Evolutionary conservation across 35 echinoderm and acorn worm species (phyloP).

Genomic region (Acanthaster planci): DNA sequence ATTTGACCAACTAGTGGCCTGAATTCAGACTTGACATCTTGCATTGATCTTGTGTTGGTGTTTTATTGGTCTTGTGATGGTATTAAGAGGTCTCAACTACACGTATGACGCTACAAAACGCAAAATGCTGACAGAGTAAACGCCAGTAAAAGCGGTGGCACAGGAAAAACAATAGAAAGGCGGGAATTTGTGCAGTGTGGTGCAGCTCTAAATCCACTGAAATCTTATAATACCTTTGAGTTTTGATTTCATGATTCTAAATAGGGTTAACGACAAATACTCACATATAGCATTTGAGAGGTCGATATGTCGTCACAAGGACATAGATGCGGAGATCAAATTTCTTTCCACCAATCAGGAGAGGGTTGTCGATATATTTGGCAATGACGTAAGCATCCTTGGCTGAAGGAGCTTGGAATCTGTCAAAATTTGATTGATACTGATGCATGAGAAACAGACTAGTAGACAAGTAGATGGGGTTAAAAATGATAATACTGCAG

Average conservation of each 20-base stretch:
- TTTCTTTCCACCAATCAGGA: constrained; percentile 97
- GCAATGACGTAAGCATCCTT: constrained; percentile 91
- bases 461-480: neutral
- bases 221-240: too few relatives aligned
- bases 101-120: too few relatives aligned
- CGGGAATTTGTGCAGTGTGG: neutral
- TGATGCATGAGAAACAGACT: neutral
- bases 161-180: neutral
- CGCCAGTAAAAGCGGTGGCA: too few relatives aligned
- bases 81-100: too few relatives aligned
- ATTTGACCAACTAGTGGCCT: too few relatives aligned
- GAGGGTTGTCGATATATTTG: constrained; percentile 92
- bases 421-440: too few relatives aligned
- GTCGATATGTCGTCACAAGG: constrained; percentile 88
- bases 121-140: too few relatives aligned
- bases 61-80: too few relatives aligned
- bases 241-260: too few relatives aligned
- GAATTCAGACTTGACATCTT: too few relatives aligned
- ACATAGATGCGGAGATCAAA: constrained; percentile 96
- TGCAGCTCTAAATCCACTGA: too few relatives aligned
- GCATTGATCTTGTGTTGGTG: too few relatives aligned
- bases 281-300: constrained; percentile 94
- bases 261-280: constrained; percentile 5
- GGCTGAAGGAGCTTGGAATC: constrained; percentile 87
- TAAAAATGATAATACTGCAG: neutral